A percentile compares a stretch with the other conserved stretches of the same genome.
Conservation (phyloP, 2,113 vertebrate genomes). For the Leuciscus idus region DNA sequence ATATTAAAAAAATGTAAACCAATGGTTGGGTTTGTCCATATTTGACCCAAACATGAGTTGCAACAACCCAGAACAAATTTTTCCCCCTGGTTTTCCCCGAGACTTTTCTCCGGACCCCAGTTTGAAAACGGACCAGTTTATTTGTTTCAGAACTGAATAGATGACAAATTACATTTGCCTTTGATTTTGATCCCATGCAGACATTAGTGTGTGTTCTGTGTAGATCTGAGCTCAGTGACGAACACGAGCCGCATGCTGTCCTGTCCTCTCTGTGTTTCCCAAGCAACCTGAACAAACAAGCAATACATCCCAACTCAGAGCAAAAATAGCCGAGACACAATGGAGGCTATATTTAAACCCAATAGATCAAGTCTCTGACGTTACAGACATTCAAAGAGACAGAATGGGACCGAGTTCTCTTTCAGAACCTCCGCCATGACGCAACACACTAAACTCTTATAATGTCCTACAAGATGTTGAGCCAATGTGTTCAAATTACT, state of each 20-base stretch:
- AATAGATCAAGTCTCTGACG: conserved; percentile 17
- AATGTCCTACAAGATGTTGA: not conserved
- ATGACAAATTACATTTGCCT: not conserved
- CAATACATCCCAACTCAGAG: conserved; percentile 24
- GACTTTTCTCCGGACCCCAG: no score
- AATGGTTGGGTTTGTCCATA: no score
- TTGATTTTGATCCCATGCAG: not conserved
- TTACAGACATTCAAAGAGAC: not conserved
- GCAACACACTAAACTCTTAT: not conserved
- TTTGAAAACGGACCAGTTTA: no score
- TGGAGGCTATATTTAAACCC: conserved; percentile 43
- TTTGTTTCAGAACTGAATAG: not conserved
- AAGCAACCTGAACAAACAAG: conserved; percentile 42
- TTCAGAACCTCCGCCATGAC: not conserved
- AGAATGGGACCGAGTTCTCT: not conserved
- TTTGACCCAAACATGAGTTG: no score
- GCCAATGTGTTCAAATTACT: not conserved
- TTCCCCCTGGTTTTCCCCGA: no score
- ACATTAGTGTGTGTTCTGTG: not conserved
- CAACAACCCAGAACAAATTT: no score
- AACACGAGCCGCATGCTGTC: not conserved
- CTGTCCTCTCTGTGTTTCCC: conserved; percentile 9
- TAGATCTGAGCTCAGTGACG: no score
- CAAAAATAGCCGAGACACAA: conserved; percentile 43
- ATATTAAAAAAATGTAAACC: no score